Evolutionary conservation across 30 jellyfish, hydroid and myxozoan species (phyloP).

Genomic region (Phacellophora camtschatica): DNA sequence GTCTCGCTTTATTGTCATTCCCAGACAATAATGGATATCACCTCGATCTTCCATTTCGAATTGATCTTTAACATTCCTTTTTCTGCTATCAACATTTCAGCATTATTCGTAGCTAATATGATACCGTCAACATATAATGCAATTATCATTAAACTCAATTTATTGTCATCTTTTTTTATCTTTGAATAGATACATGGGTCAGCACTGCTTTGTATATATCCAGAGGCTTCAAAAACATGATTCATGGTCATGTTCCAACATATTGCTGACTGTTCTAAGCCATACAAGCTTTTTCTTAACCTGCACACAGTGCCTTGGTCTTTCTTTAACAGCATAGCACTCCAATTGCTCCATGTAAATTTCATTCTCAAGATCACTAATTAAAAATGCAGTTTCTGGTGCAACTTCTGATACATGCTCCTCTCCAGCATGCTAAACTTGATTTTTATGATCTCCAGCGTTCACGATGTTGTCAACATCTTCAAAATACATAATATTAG

Average conservation of each 20-base stretch:
- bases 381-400: conserved; percentile 31
- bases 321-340: conserved; percentile 36
- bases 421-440: no score
- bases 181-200: conserved; percentile 57
- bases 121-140: conserved; percentile 38
- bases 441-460: no score
- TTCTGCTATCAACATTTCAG: not conserved
- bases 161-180: conserved; percentile 8
- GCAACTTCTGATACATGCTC: no score
- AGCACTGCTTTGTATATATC: conserved; percentile 47
- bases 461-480: no score
- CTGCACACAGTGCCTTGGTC: conserved; percentile 49
- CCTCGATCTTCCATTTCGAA: conserved; percentile 55
- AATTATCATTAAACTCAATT: not conserved
- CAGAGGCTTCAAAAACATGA: not conserved
- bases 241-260: conserved; percentile 64
- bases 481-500: no score
- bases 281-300: conserved; percentile 54
- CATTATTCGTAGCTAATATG: conserved; percentile 14
- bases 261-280: conserved; percentile 70
- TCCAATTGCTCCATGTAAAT: conserved; percentile 71
- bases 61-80: not conserved
- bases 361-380: conserved; percentile 52
- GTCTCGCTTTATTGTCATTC: conserved; percentile 41
- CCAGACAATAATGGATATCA: conserved; percentile 29